A percentile compares a stretch with the other conserved stretches of the same genome.
phyloP scores from a whole-genome alignment of 1,140 invertebrate species.

The Dolichoris vasculosae region DNA sequence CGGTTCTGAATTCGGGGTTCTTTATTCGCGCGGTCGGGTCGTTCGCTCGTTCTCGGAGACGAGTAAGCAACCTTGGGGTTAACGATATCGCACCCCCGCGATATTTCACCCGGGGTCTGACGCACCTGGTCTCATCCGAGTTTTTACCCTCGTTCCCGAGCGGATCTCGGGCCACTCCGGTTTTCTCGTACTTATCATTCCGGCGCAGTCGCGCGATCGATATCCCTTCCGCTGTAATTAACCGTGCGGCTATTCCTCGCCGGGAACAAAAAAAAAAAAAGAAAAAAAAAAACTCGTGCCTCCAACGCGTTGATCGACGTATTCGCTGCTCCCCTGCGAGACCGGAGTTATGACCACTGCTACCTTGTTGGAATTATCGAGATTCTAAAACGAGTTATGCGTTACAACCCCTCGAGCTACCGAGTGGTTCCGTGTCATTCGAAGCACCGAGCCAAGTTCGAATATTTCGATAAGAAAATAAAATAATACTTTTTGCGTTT shows the following conservation, averaged over 20 bases:
- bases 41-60: too few species aligned
- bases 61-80: too few species aligned
- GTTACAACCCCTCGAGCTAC: not conserved
- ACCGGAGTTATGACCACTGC: not conserved
- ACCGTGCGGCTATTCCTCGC: not conserved
- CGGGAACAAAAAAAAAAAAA: too few species aligned
- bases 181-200: conserved; percentile 1
- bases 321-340: not conserved
- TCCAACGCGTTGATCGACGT: not conserved
- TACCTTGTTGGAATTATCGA: not conserved
- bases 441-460: too few species aligned
- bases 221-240: not conserved
- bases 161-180: not conserved
- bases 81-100: conserved; percentile 55
- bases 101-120: conserved; percentile 64
- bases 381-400: not conserved
- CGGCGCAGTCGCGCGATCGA: not conserved
- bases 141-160: not conserved
- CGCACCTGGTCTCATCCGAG: conserved; percentile 20
- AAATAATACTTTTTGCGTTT: too few species aligned
- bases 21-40: too few species aligned
- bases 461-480: too few species aligned
- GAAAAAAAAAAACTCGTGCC: not conserved
- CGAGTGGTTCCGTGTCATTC: not conserved
- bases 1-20: too few species aligned